Percentiles rank a stretch among this genome's conserved stretches.
These are phyloP conservation scores for Matsumurasca onukii DNA, from an alignment of 1,140 invertebrate genomes.

Conservation along the genomic window DNA sequence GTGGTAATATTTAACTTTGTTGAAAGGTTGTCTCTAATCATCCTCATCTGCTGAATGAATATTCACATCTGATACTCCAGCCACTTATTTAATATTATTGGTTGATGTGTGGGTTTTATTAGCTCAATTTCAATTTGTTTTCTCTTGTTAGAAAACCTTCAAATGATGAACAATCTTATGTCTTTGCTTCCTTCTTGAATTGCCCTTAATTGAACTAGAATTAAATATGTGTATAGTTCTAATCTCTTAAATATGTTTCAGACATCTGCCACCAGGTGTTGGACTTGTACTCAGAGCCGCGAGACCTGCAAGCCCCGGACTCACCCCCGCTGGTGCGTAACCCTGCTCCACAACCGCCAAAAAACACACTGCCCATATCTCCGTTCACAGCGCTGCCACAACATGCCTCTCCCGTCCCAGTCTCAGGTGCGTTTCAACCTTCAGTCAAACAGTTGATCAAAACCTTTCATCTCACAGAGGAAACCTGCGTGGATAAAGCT, in stretches of 20 bases:
- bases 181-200: neutral
- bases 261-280: conserved; percentile 97
- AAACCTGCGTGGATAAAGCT: neutral
- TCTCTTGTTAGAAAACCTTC: neutral
- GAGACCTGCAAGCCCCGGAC: conserved; percentile 56
- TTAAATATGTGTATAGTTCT: neutral
- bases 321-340: conserved; percentile 70
- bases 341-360: conserved; percentile 49
- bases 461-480: neutral
- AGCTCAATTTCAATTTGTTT: no score
- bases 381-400: conserved; percentile 2
- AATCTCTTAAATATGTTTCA: conserved; percentile 46
- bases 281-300: conserved; percentile 78
- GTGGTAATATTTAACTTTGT: no score
- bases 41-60: no score
- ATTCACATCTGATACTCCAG: no score
- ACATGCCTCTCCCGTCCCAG: neutral
- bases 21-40: no score
- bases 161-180: neutral
- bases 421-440: conserved; percentile 11
- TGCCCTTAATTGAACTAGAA: neutral
- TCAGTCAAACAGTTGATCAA: neutral
- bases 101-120: no score
- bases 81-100: no score
- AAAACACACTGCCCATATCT: conserved; percentile 8